These are phyloP conservation scores for Gonatopus flavifemur DNA, from an alignment of 1,140 invertebrate species.

Conservation along the genomic window DNA sequence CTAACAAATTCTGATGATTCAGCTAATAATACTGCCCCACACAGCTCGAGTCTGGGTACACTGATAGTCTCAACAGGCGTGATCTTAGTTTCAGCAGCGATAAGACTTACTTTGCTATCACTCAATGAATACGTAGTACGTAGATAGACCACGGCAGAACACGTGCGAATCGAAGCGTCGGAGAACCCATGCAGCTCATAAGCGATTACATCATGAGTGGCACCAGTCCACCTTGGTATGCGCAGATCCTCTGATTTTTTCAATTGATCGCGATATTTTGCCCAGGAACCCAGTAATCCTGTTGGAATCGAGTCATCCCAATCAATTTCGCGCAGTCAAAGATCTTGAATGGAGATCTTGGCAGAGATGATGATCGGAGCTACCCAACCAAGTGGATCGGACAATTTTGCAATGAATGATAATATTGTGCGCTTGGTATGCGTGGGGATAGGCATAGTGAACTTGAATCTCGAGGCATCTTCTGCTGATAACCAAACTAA, in stretches of 20 bases:
- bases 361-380: conserved; percentile 3
- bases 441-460: no score
- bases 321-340: conserved; percentile 3
- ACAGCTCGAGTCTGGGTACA: conserved; percentile 11
- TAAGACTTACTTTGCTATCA: neutral
- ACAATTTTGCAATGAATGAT: neutral
- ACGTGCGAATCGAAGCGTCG: no score
- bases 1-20: neutral
- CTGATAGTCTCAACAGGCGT: conserved; percentile 8
- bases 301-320: conserved; percentile 17
- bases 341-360: conserved; percentile 7
- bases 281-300: conserved; percentile 5
- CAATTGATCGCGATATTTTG: no score
- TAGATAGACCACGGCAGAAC: conserved; percentile 11
- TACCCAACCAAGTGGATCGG: neutral
- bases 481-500: no score
- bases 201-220: no score
- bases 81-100: conserved; percentile 10
- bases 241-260: no score
- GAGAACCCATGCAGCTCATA: conserved; percentile 17
- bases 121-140: neutral
- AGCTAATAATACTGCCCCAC: conserved; percentile 1
- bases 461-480: no score
- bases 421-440: neutral
- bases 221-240: no score